Evolutionary conservation across 2,888 invertebrate genomes (phyloP).

Genomic region (Cepaea hortensis): DNA sequence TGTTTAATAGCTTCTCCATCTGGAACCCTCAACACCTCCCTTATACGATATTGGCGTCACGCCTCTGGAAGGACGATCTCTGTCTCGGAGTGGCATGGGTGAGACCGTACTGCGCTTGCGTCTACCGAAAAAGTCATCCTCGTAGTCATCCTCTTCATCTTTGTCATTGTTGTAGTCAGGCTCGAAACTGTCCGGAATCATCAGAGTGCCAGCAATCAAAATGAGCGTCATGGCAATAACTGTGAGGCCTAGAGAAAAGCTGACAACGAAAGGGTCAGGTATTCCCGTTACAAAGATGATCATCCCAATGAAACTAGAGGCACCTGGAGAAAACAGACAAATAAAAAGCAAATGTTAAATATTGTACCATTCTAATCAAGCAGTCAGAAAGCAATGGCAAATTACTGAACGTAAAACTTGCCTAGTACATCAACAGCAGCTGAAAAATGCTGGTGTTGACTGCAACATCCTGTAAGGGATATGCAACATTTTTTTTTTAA

Average conservation of each 20-base stretch:
- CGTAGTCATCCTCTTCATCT: slow-evolving; percentile 25
- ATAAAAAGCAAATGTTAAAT: background rate
- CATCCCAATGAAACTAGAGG: slow-evolving; percentile 59
- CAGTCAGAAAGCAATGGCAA: background rate
- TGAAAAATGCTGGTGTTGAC: no score
- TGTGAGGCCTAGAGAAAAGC: slow-evolving; percentile 66
- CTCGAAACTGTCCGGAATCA: slow-evolving; percentile 63
- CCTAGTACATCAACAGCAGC: no score
- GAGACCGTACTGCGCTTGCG: slow-evolving; percentile 38
- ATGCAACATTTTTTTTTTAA: no score
- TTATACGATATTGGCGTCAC: slow-evolving; percentile 41
- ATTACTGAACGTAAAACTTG: no score
- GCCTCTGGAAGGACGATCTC: slow-evolving; percentile 30
- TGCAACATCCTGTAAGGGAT: no score
- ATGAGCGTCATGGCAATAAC: slow-evolving; percentile 62
- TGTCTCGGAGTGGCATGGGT: slow-evolving; percentile 39
- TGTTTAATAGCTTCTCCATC: slow-evolving; percentile 47
- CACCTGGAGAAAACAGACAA: slow-evolving; percentile 53
- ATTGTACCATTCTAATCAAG: background rate
- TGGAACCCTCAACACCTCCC: slow-evolving; percentile 32
- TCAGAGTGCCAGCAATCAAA: slow-evolving; percentile 61
- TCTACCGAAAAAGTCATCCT: slow-evolving; percentile 21
- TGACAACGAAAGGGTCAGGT: slow-evolving; percentile 59
- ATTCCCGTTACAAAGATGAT: slow-evolving; percentile 62
- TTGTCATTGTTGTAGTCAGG: slow-evolving; percentile 27